phyloP scores from a whole-genome alignment of 2,113 vertebrate genomes.

The Petrocephalus zakoni region DNA sequence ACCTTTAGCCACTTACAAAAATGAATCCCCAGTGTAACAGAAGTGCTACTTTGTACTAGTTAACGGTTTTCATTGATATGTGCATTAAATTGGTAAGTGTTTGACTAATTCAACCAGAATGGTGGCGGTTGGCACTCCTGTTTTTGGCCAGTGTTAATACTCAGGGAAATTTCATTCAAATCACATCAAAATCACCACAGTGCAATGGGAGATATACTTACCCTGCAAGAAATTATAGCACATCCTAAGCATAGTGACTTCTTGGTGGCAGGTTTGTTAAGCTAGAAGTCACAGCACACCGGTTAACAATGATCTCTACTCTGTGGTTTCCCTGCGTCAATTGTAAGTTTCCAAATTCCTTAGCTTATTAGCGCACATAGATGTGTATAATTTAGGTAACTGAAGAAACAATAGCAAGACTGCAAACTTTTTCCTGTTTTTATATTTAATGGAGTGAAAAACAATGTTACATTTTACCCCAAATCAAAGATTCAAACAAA shows the following conservation, averaged over 20 bases:
- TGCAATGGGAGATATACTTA: background rate
- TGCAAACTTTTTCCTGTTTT: background rate
- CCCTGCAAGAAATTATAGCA: background rate
- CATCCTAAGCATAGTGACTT: background rate
- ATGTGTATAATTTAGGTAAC: background rate
- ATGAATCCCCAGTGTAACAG: background rate
- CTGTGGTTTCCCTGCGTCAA: background rate
- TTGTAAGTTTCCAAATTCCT: background rate
- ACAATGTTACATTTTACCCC: background rate
- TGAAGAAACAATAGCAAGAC: background rate
- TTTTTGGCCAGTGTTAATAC: background rate
- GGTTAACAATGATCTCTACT: background rate
- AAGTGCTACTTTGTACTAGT: background rate
- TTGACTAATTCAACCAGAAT: background rate
- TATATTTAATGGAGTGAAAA: background rate
- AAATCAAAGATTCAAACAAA: background rate
- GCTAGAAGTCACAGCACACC: background rate
- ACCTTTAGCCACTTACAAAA: background rate
- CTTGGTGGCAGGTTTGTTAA: background rate
- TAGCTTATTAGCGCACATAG: background rate
- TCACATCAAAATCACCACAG: background rate
- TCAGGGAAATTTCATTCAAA: background rate
- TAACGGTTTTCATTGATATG: background rate
- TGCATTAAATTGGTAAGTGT: background rate
- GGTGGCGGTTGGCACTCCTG: background rate